A percentile compares a stretch with the other conserved stretches of the same genome.
phyloP scores from a whole-genome alignment of 1,140 invertebrate genomes.

The Batillaria attramentaria region DNA sequence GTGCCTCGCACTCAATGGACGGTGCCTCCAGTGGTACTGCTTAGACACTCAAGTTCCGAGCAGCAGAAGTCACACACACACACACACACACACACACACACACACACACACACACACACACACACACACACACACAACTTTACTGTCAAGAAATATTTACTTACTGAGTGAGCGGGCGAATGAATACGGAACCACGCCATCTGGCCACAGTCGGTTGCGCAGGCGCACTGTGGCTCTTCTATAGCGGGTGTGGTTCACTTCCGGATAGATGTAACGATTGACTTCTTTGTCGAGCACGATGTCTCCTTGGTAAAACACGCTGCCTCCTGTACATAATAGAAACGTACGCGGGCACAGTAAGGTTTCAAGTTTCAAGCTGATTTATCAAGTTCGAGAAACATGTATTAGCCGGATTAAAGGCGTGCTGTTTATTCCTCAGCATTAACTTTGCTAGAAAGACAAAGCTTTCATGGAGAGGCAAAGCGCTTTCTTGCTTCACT shows the following conservation, averaged over 20 bases:
- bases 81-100: not conserved
- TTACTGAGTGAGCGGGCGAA: slow-evolving; percentile 53
- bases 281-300: slow-evolving; percentile 45
- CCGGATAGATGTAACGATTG: slow-evolving; percentile 40
- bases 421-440: not conserved
- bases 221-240: slow-evolving; percentile 49
- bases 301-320: slow-evolving; percentile 55
- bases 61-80: not conserved
- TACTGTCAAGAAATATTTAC: slow-evolving; percentile 2
- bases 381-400: not conserved
- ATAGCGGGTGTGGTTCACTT: slow-evolving; percentile 24
- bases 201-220: slow-evolving; percentile 52
- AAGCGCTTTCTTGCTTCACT: not conserved
- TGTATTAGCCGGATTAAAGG: no score
- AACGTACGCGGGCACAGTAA: not conserved
- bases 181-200: slow-evolving; percentile 58
- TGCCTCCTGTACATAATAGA: slow-evolving; percentile 33
- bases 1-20: no score
- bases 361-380: not conserved
- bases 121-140: not conserved
- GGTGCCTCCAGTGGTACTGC: no score
- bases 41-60: not conserved
- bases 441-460: not conserved
- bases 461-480: not conserved
- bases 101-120: not conserved